Conservation (phyloP, 2,888 invertebrate species). For the Papilio protenor region DNA sequence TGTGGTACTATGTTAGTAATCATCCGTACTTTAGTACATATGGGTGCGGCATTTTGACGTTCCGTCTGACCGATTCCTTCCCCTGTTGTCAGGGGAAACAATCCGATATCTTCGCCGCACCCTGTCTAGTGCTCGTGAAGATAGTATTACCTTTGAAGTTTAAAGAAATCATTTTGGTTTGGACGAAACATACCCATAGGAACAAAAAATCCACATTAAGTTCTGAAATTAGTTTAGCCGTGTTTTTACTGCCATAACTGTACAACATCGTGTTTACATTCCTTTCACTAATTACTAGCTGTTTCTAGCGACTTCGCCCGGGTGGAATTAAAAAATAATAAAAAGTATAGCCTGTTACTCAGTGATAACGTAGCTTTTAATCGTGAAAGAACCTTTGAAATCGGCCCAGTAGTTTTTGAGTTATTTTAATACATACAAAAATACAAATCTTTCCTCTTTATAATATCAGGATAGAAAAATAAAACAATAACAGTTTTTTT, state of each 20-base stretch:
- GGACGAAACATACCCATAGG: neutral
- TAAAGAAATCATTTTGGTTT: neutral
- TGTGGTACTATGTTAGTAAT: neutral
- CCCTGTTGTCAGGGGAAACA: neutral
- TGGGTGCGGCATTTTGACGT: constrained; percentile 10
- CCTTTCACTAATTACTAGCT: no score
- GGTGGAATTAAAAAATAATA: no score
- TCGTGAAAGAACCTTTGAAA: no score
- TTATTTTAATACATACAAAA: no score
- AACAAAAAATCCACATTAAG: neutral
- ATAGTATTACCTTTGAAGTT: neutral
- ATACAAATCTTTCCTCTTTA: no score
- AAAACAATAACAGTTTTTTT: no score
- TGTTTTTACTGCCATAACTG: neutral
- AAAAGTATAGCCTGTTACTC: no score
- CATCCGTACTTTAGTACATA: neutral
- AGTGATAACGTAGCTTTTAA: no score
- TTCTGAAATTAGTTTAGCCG: neutral
- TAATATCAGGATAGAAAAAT: no score
- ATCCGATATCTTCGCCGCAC: neutral
- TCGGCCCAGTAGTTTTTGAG: no score
- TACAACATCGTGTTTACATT: no score
- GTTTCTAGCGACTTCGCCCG: no score
- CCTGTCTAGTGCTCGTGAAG: neutral
- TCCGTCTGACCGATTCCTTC: neutral